Percentiles rank a stretch among this genome's conserved stretches.
Conservation (phyloP, 2,797 vertebrate genomes). For the Mormyrus proboscirostris region DNA sequence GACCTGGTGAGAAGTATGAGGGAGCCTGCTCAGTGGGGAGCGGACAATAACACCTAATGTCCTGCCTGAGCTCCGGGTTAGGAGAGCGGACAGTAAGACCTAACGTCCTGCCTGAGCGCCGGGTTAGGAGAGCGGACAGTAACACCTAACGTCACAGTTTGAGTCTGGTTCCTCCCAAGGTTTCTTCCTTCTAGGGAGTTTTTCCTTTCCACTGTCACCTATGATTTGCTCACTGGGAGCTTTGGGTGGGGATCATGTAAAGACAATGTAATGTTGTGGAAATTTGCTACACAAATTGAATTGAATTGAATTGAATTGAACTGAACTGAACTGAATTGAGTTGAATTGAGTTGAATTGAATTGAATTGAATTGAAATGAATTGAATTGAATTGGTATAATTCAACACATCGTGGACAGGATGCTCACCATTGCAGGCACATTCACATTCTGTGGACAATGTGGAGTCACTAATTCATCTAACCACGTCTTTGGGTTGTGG, state of each 20-base stretch:
- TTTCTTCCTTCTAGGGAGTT: not conserved
- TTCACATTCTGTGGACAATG: not conserved
- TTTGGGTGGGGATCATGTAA: not conserved
- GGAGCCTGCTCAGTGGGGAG: not conserved
- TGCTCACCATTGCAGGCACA: not conserved
- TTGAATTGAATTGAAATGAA: too few relatives aligned
- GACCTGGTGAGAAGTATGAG: not conserved
- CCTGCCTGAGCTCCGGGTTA: not conserved
- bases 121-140: too few relatives aligned
- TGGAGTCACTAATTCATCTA: not conserved
- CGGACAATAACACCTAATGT: not conserved
- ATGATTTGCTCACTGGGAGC: not conserved
- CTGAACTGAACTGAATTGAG: not conserved
- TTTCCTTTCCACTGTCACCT: not conserved
- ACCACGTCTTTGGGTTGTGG: not conserved
- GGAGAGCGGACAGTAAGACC: too few relatives aligned
- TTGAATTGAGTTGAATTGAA: not conserved
- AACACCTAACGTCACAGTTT: not conserved
- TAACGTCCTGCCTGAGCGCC: not conserved
- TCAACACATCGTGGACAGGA: not conserved
- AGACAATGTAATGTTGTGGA: not conserved
- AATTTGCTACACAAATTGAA: not conserved
- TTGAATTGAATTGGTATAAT: not conserved
- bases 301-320: not conserved
- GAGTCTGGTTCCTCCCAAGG: not conserved